Evolutionary conservation across 2,797 vertebrate species (phyloP).

Genomic region (Squalus acanthias): DNA sequence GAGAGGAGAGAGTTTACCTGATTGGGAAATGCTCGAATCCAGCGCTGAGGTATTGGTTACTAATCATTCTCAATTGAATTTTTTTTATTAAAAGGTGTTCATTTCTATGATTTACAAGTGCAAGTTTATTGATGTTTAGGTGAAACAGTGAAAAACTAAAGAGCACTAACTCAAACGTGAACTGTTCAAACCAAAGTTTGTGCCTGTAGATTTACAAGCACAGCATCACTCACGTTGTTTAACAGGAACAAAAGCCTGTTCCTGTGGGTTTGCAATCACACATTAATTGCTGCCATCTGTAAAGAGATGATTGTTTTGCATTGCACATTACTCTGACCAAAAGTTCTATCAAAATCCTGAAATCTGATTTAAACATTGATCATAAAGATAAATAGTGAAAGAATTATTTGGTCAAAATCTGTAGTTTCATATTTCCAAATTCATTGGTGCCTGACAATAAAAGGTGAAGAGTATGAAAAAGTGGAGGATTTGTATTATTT

Average conservation of each 20-base stretch:
- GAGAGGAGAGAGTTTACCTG: background rate
- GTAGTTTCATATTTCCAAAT: background rate
- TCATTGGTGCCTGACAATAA: background rate
- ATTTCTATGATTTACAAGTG: background rate
- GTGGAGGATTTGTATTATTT: background rate
- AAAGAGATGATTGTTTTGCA: background rate
- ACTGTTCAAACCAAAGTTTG: background rate
- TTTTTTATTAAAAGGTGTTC: background rate
- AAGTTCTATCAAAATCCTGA: background rate
- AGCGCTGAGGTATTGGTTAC: background rate
- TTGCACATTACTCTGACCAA: background rate
- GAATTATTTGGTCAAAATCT: background rate
- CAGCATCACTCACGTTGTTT: background rate
- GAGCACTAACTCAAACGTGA: background rate
- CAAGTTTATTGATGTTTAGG: background rate
- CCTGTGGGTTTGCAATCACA: background rate
- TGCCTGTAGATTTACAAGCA: conserved; percentile 7
- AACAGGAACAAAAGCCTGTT: conserved; percentile 16
- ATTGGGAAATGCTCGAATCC: background rate
- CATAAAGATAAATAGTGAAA: background rate
- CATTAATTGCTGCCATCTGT: conserved; percentile 22
- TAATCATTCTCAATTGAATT: background rate
- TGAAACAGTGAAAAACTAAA: background rate
- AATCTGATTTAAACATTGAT: background rate
- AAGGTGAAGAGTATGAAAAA: background rate